phyloP scores from a whole-genome alignment of 2,888 invertebrate species.

The Thereva nobilitata region DNA sequence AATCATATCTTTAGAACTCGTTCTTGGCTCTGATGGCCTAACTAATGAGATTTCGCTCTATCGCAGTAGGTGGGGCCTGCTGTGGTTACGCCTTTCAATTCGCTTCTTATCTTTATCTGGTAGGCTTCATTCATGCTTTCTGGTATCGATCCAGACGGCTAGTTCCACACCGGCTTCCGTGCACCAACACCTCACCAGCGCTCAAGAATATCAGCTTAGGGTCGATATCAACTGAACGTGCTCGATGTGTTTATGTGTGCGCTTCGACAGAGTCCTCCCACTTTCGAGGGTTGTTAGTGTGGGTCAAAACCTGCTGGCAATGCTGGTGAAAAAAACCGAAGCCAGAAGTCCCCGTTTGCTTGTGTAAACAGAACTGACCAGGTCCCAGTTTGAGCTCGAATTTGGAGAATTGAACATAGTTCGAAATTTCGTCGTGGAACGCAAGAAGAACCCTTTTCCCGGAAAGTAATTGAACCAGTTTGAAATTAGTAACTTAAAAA shows the following conservation, averaged over 20 bases:
- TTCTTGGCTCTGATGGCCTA: conserved; percentile 16
- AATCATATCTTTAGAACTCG: conserved; percentile 32
- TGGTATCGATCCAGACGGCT: background rate
- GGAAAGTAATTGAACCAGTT: too few relatives aligned
- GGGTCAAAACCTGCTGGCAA: conserved; percentile 8
- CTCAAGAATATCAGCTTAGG: background rate
- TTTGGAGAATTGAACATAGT: conserved; percentile 37
- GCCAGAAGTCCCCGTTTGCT: conserved; percentile 19
- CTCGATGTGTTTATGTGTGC: conserved; percentile 1
- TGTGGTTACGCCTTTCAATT: background rate
- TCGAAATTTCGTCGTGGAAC: conserved; percentile 7
- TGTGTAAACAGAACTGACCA: conserved; percentile 39
- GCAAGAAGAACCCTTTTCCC: background rate
- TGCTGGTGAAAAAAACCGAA: conserved; percentile 8
- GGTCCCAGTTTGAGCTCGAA: conserved; percentile 41
- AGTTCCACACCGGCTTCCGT: background rate
- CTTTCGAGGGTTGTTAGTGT: conserved; percentile 1
- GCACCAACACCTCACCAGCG: background rate
- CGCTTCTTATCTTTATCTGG: background rate
- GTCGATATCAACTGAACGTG: conserved; percentile 14
- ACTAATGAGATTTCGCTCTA: conserved; percentile 13
- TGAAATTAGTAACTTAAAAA: too few relatives aligned
- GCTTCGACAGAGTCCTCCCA: conserved; percentile 13
- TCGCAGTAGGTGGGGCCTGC: conserved; percentile 10
- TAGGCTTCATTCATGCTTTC: background rate